Percentiles rank a stretch among this genome's conserved stretches.
Conservation (phyloP, 2,888 invertebrate species). For the Tridacna gigas region DNA sequence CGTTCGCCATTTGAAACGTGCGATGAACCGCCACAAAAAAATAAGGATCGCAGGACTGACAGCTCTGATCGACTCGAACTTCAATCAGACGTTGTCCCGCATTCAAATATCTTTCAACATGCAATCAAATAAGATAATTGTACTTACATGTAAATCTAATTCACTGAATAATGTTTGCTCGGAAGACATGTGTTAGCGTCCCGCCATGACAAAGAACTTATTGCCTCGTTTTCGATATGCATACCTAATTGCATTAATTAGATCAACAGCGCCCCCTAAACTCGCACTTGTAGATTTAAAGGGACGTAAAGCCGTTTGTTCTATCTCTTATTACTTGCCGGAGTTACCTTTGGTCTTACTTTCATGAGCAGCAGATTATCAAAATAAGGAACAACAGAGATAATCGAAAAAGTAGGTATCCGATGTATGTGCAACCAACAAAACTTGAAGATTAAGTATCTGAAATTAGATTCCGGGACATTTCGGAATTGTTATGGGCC, state of each 20-base stretch:
- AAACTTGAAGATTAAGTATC: too few species aligned
- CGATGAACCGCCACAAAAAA: constrained; percentile 55
- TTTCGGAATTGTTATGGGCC: too few species aligned
- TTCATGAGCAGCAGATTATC: too few species aligned
- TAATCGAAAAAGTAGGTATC: too few species aligned
- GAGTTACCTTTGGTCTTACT: too few species aligned
- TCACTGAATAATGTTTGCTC: constrained; percentile 64
- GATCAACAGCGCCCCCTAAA: constrained; percentile 73
- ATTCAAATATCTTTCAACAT: neutral
- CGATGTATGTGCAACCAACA: too few species aligned
- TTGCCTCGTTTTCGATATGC: constrained; percentile 77
- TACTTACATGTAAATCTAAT: constrained; percentile 72
- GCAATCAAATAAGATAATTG: constrained; percentile 30
- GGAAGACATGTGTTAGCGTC: constrained; percentile 80
- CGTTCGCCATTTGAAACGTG: constrained; percentile 66
- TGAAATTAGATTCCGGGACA: too few species aligned
- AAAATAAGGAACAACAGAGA: too few species aligned
- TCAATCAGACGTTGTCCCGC: neutral
- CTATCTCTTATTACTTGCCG: too few species aligned
- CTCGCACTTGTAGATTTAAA: neutral
- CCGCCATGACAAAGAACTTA: constrained; percentile 80
- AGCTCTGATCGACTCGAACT: constrained; percentile 42
- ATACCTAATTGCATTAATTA: constrained; percentile 79
- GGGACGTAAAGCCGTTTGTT: too few species aligned
- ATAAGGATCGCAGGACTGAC: constrained; percentile 48